phyloP scores from a whole-genome alignment of 2,797 vertebrate genomes.

The Podarcis lilfordi region DNA sequence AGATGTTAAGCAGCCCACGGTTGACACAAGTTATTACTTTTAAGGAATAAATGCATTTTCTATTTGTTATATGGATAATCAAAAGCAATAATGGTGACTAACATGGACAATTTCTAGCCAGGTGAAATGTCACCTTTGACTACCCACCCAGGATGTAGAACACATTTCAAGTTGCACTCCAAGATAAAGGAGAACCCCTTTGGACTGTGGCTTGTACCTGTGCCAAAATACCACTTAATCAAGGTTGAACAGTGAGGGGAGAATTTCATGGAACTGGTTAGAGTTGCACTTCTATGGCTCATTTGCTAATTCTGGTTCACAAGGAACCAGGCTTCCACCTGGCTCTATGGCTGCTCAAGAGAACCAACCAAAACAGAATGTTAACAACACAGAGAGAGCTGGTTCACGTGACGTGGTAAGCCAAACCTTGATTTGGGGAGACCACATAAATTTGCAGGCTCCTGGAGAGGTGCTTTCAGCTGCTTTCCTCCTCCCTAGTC shows the following conservation, averaged over 20 bases:
- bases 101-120: slow-evolving; percentile 4
- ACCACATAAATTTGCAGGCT: too few relatives aligned
- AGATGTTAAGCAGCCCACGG: slow-evolving; percentile 18
- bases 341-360: slow-evolving; percentile 19
- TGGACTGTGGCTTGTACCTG: not conserved
- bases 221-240: too few relatives aligned
- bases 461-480: too few relatives aligned
- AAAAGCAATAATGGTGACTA: slow-evolving; percentile 15
- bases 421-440: too few relatives aligned
- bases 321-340: not conserved
- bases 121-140: not conserved
- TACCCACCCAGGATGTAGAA: not conserved
- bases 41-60: not conserved
- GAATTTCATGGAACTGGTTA: not conserved
- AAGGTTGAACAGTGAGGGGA: not conserved
- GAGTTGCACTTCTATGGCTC: not conserved
- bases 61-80: slow-evolving; percentile 46
- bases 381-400: slow-evolving; percentile 35
- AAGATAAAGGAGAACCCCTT: not conserved
- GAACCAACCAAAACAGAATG: slow-evolving; percentile 48
- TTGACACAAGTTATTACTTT: slow-evolving; percentile 37
- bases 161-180: not conserved
- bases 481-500: too few relatives aligned
- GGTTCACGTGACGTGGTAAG: too few relatives aligned
- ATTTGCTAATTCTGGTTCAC: not conserved